These are phyloP conservation scores for Indri indri DNA, from an alignment of 2,113 vertebrate species.

Conservation along the genomic window DNA sequence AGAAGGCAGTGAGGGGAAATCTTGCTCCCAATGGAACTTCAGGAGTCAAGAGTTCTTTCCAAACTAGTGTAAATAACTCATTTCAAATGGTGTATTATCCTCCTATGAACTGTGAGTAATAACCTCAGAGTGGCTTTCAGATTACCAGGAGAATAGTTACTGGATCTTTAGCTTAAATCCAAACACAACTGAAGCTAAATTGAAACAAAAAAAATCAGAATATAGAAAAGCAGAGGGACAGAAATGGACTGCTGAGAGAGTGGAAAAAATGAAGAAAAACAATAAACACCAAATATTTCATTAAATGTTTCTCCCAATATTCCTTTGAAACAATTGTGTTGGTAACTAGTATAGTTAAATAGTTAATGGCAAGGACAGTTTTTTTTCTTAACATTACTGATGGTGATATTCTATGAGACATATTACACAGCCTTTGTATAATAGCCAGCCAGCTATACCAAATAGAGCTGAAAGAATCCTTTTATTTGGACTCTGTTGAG, in stretches of 20 bases:
- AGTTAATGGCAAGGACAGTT: background rate
- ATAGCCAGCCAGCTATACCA: background rate
- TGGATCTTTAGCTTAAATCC: background rate
- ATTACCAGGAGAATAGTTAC: background rate
- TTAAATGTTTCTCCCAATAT: background rate
- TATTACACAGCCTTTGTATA: background rate
- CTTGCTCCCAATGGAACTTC: background rate
- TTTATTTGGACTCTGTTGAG: background rate
- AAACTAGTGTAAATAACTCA: background rate
- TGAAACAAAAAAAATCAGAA: background rate
- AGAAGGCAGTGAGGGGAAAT: accelerated
- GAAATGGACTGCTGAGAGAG: background rate
- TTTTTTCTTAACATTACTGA: background rate
- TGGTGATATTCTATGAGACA: background rate
- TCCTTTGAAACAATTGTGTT: background rate
- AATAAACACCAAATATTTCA: background rate
- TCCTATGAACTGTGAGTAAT: background rate
- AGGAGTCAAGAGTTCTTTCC: background rate
- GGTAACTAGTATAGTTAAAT: background rate
- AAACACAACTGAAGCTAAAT: background rate
- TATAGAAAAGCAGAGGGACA: background rate
- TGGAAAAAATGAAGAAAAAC: background rate
- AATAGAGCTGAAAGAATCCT: background rate
- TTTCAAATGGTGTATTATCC: background rate
- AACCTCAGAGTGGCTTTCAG: background rate